phyloP scores from a whole-genome alignment of 2,113 vertebrate genomes.

The Anoplopoma fimbria region DNA sequence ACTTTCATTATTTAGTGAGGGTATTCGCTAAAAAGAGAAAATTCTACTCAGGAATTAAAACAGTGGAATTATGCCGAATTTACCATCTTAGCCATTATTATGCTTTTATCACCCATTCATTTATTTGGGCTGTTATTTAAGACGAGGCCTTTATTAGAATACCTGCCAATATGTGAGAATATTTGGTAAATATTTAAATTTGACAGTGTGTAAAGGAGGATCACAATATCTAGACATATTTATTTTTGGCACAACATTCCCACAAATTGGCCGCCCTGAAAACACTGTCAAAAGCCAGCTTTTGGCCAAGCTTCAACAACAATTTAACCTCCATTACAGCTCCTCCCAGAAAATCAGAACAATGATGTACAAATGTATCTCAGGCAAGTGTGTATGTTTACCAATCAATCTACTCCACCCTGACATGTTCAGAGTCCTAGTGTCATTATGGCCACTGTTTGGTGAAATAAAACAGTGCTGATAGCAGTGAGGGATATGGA shows the following conservation, averaged over 20 bases:
- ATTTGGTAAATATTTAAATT: not conserved
- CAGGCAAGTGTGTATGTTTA: conserved; percentile 56
- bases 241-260: not conserved
- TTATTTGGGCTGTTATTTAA: not conserved
- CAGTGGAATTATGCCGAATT: not conserved
- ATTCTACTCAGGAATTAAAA: not conserved
- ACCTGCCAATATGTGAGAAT: not conserved
- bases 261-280: not conserved
- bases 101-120: not conserved
- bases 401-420: conserved; percentile 61
- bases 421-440: conserved; percentile 53
- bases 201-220: not conserved
- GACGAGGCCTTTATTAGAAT: not conserved
- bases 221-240: not conserved
- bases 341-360: conserved; percentile 51
- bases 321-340: conserved; percentile 14
- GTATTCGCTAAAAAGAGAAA: not conserved
- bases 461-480: conserved; percentile 69
- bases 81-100: not conserved
- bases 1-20: not conserved
- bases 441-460: conserved; percentile 68
- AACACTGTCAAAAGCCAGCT: not conserved
- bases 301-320: conserved; percentile 3
- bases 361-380: conserved; percentile 74
- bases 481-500: conserved; percentile 75